A percentile compares a stretch with the other conserved stretches of the same genome.
Evolutionary conservation across 2,797 vertebrate species (phyloP).

Genomic region (Catamblyrhynchus diadema): DNA sequence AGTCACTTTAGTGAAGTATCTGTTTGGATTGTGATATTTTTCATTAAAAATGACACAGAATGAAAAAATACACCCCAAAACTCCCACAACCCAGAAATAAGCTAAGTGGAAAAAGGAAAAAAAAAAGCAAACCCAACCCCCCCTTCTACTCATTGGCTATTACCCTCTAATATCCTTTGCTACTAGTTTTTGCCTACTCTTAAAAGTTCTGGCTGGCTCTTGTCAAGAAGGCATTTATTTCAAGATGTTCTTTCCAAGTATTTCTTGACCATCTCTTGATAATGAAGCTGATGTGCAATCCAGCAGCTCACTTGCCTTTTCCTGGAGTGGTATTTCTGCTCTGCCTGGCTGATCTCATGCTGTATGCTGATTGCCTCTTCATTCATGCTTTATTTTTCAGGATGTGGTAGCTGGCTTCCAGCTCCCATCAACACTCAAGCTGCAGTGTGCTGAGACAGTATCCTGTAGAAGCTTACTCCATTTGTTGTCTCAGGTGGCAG

Average conservation of each 20-base stretch:
- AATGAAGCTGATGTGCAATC: neutral
- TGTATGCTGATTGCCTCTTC: neutral
- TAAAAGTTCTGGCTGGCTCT: neutral
- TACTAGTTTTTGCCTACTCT: neutral
- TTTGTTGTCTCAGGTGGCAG: slow-evolving; percentile 32
- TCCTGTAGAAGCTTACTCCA: neutral
- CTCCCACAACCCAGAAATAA: neutral
- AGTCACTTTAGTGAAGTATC: neutral
- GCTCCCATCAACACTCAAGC: neutral
- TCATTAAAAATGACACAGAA: neutral
- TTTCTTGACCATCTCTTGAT: neutral
- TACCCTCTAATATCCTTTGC: neutral
- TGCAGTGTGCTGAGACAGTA: neutral
- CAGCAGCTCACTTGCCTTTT: neutral
- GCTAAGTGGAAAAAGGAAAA: neutral
- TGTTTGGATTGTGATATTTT: neutral
- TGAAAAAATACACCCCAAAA: neutral
- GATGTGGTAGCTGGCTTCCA: slow-evolving; percentile 36
- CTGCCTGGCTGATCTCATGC: neutral
- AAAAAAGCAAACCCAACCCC: neutral
- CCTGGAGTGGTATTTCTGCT: neutral
- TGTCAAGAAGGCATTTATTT: neutral
- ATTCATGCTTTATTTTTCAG: slow-evolving; percentile 10
- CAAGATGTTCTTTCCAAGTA: neutral
- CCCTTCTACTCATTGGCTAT: neutral